Evolutionary conservation across 1,140 invertebrate genomes (phyloP).

Genomic region (Rhyacophila brunnea): DNA sequence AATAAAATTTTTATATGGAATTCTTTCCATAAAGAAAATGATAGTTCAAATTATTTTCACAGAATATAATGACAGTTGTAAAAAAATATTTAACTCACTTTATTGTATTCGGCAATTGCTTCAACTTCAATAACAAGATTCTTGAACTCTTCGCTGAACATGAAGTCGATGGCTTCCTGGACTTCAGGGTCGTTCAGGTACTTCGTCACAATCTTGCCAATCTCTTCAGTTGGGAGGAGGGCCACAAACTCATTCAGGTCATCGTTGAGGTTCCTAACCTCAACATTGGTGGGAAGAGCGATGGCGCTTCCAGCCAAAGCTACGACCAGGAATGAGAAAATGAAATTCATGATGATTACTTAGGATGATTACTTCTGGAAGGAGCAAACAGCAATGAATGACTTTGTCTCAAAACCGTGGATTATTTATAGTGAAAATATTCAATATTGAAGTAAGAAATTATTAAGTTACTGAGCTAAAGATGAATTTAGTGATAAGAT

Average conservation of each 20-base stretch:
- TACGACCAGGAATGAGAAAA: slow-evolving; percentile 5
- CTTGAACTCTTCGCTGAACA: slow-evolving; percentile 25
- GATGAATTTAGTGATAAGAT: background rate
- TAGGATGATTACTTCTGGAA: no score
- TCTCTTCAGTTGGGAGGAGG: slow-evolving; percentile 10
- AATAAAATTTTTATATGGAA: no score
- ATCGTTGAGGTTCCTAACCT: background rate
- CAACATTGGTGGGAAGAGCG: background rate
- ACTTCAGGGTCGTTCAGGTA: slow-evolving; percentile 20
- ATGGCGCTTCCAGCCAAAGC: slow-evolving; percentile 5
- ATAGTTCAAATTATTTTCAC: no score
- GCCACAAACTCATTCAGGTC: slow-evolving; percentile 20
- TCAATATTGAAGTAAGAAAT: no score
- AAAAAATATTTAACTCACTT: slow-evolving; percentile 7
- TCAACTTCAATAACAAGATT: slow-evolving; percentile 22
- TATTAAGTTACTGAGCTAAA: background rate
- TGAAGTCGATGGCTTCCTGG: slow-evolving; percentile 16
- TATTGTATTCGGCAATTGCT: slow-evolving; percentile 18
- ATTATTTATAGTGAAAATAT: no score
- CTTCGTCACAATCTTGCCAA: slow-evolving; percentile 7
- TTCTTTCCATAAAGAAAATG: no score
- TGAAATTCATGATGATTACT: slow-evolving; percentile 12
- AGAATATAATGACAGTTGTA: no score
- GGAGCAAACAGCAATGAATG: no score
- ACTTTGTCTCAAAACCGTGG: no score